Percentiles rank a stretch among this genome's conserved stretches.
These are phyloP conservation scores for Slavum lentiscoides DNA, from an alignment of 2,888 invertebrate genomes.

Conservation along the genomic window DNA sequence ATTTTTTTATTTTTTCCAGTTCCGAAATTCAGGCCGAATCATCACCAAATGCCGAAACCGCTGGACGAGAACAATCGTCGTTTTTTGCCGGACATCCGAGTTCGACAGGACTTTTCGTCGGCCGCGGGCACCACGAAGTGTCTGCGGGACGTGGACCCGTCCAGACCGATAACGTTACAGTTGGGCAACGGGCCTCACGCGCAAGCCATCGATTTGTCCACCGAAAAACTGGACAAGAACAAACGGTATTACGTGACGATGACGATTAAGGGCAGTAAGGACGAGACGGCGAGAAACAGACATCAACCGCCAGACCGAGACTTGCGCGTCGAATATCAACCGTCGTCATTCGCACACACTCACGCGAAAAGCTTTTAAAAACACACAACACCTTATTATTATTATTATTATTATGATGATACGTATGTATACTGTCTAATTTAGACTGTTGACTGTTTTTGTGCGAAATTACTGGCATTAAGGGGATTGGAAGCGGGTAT, in stretches of 20 bases:
- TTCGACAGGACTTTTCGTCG: conserved; percentile 60
- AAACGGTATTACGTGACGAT: conserved; percentile 92
- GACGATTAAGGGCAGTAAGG: conserved; percentile 73
- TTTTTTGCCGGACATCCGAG: conserved; percentile 74
- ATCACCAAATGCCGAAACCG: conserved; percentile 78
- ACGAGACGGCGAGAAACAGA: conserved; percentile 19
- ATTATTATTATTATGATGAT: too few relatives aligned
- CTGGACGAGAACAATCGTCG: conserved; percentile 62
- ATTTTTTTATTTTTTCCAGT: conserved; percentile 63
- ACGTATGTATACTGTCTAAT: too few relatives aligned
- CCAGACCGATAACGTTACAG: conserved; percentile 66
- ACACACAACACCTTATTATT: too few relatives aligned
- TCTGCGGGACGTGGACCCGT: conserved; percentile 58
- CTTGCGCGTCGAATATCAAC: too few relatives aligned
- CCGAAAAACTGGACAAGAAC: conserved; percentile 82
- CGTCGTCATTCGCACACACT: conserved; percentile 24
- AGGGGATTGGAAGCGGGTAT: too few relatives aligned
- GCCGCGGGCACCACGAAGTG: conserved; percentile 57
- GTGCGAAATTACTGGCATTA: too few relatives aligned
- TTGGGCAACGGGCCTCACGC: conserved; percentile 82
- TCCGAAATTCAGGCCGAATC: conserved; percentile 70
- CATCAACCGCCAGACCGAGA: neutral
- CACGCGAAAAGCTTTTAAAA: conserved; percentile 46
- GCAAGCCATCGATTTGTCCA: conserved; percentile 83
- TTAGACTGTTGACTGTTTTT: too few relatives aligned